Evolutionary conservation across 1,140 invertebrate genomes (phyloP), one percentile per base, ranked within the genome.

Genomic region (Drosophila melanica): DNA sequence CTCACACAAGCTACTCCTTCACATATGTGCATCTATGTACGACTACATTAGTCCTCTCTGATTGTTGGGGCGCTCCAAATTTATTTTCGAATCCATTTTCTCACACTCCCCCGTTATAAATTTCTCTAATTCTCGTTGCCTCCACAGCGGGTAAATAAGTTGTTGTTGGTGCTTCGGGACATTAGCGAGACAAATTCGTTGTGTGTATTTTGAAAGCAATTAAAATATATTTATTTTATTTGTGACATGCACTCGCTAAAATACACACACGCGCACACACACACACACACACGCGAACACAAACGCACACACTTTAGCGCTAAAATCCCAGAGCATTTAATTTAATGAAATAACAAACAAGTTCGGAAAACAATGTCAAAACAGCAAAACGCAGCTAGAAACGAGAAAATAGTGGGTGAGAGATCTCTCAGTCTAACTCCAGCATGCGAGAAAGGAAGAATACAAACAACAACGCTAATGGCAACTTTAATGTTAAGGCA

Each of bases 291-390:
- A 33, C 23, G 1, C 18, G 1, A 1, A 18, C 5, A 27, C 10
- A 27, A 6, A 20, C 44, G 18, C 16, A 45, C n/a, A 18, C 9
- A 39, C 48, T 65, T 70, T 53, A 71, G 39, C 44, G 51, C 59
- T 62, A 68, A 79, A 82, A 65, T 74, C 68, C 57, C 67, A 81
- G 73, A 79, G 67, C 82, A 87, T 87, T 82, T 82, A 82, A 87
- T 87, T 87, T 87, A 87, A 87, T 87, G 76, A 89, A 87, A 87
- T 77, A 87, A 89, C 82, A 89, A 87, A 87, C 82, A 87, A 77
- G 62, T 65, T 63, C 71, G 30, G 60, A 53, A 53, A 81, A 47
- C 59, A 77, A 81, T 63, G 58, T 70, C 81, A 81, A 75, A 87
- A 82, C 69, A 79, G 72, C 79, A 82, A 79, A 71, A 69, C 79